Conservation (phyloP, 2,113 vertebrate species). For the Nipponia nippon region DNA sequence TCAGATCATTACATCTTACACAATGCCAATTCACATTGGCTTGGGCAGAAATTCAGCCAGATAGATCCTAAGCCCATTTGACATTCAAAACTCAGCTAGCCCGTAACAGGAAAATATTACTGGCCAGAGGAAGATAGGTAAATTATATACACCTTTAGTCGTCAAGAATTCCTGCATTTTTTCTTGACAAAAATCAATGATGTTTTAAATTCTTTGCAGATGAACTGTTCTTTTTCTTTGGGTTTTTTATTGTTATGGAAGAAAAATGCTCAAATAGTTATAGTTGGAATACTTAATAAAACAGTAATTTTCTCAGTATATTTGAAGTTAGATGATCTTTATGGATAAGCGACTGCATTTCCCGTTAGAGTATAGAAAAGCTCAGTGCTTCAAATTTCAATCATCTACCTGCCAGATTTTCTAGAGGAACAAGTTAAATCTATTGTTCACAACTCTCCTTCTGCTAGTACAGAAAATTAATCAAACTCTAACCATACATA, state of each 20-base stretch:
- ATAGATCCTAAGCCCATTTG: neutral
- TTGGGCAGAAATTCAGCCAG: neutral
- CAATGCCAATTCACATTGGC: neutral
- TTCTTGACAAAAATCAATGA: neutral
- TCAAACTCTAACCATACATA: neutral
- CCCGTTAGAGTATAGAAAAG: neutral
- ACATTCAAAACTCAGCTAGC: neutral
- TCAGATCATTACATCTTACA: neutral
- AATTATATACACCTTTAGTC: neutral
- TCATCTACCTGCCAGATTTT: neutral
- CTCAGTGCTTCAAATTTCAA: neutral
- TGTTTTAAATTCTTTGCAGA: neutral
- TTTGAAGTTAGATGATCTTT: neutral
- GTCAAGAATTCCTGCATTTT: neutral
- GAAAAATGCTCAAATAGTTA: neutral
- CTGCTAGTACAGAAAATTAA: neutral
- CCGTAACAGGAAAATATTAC: neutral
- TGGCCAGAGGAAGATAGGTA: neutral
- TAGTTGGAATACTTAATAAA: neutral
- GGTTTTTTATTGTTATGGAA: neutral
- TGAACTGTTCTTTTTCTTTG: neutral
- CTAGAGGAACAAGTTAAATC: neutral
- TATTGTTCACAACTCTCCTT: neutral
- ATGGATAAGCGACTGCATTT: fast-evolving
- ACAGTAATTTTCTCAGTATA: neutral